Evolutionary conservation across 2,113 vertebrate genomes (phyloP), one percentile per base, ranked within the genome.

Genomic region (Limanda limanda): DNA sequence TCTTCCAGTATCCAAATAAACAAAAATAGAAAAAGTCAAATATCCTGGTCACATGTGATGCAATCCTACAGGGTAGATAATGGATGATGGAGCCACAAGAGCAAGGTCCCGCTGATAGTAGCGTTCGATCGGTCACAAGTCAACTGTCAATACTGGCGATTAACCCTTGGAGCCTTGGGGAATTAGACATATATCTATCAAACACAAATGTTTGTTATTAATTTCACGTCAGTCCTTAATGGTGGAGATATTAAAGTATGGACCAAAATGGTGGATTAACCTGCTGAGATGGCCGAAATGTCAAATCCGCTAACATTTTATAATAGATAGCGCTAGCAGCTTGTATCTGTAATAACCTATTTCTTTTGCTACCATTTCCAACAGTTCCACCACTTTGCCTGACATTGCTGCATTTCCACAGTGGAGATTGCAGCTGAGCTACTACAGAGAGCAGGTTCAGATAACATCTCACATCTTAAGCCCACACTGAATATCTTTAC

Each of bases 391-490:
- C 27, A 7, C 40, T 69, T 48, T 35, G 2, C 15, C 35, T 62
- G 59, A 47, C 48, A 40, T 59, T 35, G 18, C 18, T 73, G 37
- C n/a, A 57, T 66, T 61, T 59, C 24, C 17, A 51, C 70, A 25
- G 51, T 17, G 0, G 59, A 13, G 57, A 71, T 48, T 31, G 55
- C 18, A 55, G 48, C 37, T 37, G 42, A 68, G 37, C 15, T 24
- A 13, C 18, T 1, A 52, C 40, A 47, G 21, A 48, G 47, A 74
- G 24, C 37, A 58, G 48, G 5, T 14, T 66, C 54, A 56, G 65
- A 69, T 69, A 47, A 54, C n/a, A 60, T 65, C 37, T 42, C 60
- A 56, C 47, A 45, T 24, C n/a, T n/a, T 59, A 23, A 52, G 56
- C 24, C 64, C 31, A n/a, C 18, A 47, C 17, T n/a, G 11, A 65